Conservation (phyloP, 2,113 vertebrate species). For the Catharus bicknelli region DNA sequence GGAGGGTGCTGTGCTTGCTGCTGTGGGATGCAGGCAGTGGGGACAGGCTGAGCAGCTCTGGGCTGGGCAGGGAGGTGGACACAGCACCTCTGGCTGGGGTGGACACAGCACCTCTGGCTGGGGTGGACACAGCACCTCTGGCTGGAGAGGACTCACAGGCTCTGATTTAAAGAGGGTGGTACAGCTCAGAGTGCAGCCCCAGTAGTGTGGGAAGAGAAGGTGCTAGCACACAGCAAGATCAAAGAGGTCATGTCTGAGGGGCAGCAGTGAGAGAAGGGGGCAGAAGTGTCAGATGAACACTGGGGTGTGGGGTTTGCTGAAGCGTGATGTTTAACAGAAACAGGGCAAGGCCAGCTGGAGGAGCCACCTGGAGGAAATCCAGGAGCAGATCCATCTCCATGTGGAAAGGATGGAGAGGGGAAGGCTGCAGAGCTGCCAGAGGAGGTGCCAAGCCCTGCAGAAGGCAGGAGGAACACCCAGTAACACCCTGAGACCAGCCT, state of each 20-base stretch:
- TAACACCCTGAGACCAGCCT: not conserved
- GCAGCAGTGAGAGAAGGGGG: not conserved
- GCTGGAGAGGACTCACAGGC: not conserved
- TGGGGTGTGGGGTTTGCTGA: not conserved
- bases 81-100: not conserved
- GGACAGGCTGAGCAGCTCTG: not conserved
- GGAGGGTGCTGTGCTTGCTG: not conserved
- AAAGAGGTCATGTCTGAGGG: not conserved
- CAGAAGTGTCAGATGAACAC: not conserved
- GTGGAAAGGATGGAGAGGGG: not conserved
- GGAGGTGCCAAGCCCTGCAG: not conserved
- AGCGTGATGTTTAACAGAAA: not conserved
- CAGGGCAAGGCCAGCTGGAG: not conserved
- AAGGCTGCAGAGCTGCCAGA: not conserved
- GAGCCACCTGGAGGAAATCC: not conserved
- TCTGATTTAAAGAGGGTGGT: not conserved
- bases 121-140: not conserved
- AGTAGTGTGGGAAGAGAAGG: not conserved
- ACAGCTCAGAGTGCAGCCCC: not conserved
- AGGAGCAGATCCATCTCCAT: not conserved
- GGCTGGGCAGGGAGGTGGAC: not conserved
- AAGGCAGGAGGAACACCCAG: not conserved
- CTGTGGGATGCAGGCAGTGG: not conserved
- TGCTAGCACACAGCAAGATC: not conserved
- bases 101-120: not conserved